Percentiles rank a stretch among this genome's conserved stretches.
These are phyloP conservation scores for Drosophila nikananu DNA, from an alignment of 1,140 invertebrate genomes.

Conservation along the genomic window DNA sequence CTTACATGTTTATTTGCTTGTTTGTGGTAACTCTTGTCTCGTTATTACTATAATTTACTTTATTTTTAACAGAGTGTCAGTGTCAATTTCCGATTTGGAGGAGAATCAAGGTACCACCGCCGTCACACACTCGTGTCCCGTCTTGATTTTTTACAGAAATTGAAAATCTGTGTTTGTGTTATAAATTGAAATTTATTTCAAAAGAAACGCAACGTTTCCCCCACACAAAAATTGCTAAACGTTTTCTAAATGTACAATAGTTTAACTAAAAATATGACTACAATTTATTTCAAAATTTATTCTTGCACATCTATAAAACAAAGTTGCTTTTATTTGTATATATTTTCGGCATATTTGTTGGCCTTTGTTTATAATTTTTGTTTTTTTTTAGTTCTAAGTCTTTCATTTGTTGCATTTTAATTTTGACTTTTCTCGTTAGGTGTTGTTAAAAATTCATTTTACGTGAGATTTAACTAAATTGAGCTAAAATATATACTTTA, in stretches of 20 bases:
- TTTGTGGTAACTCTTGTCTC: constrained; percentile 48
- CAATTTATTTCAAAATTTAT: constrained; percentile 54
- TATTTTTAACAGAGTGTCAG: constrained; percentile 31
- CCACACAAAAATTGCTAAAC: constrained; percentile 59
- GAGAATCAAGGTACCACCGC: constrained; percentile 8
- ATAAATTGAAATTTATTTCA: constrained; percentile 29
- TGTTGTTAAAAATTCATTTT: constrained; percentile 47
- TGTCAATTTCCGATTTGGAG: constrained; percentile 17
- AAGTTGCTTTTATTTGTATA: constrained; percentile 32
- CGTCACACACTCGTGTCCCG: constrained; percentile 2
- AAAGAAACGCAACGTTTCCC: constrained; percentile 54
- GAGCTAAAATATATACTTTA: constrained; percentile 65
- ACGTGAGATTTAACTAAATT: constrained; percentile 65
- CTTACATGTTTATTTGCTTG: constrained; percentile 46
- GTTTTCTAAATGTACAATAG: constrained; percentile 49
- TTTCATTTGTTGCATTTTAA: constrained; percentile 68
- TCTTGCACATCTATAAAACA: constrained; percentile 52
- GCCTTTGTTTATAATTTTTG: constrained; percentile 15
- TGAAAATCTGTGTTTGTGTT: constrained; percentile 11
- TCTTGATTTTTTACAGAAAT: constrained; percentile 17
- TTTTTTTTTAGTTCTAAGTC: constrained; percentile 64
- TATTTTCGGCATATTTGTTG: constrained; percentile 28
- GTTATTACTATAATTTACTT: constrained; percentile 38
- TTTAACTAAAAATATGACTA: constrained; percentile 78
- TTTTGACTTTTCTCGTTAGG: constrained; percentile 58